A percentile compares a stretch with the other conserved stretches of the same genome.
Conservation (phyloP, 2,113 vertebrate genomes). For the Malurus melanocephalus region DNA sequence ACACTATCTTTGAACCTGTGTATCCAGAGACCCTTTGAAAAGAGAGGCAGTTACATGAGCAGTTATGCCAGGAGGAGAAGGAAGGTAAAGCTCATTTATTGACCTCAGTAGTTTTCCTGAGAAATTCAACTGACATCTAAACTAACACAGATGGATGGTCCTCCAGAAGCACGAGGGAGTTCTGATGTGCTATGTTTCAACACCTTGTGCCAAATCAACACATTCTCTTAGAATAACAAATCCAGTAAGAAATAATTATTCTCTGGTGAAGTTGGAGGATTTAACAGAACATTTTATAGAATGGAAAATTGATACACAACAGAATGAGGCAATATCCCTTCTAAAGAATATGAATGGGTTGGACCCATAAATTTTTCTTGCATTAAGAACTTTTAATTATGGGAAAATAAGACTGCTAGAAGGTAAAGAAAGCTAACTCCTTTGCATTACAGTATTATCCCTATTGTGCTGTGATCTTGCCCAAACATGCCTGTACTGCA, state of each 20-base stretch:
- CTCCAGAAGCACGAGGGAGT: not conserved
- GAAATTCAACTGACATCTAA: not conserved
- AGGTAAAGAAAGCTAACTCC: not conserved
- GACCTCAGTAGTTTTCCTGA: not conserved
- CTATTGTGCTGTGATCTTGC: not conserved
- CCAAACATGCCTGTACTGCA: not conserved
- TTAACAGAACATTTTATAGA: not conserved
- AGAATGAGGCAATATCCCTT: not conserved
- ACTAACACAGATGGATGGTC: not conserved
- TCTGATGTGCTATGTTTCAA: not conserved
- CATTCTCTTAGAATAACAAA: not conserved
- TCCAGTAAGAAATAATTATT: not conserved
- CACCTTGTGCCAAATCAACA: not conserved
- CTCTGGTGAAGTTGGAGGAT: not conserved
- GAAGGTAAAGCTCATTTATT: not conserved
- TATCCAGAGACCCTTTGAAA: not conserved
- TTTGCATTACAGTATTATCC: not conserved
- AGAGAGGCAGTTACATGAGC: not conserved
- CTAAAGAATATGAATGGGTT: not conserved
- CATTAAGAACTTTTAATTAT: not conserved
- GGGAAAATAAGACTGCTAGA: not conserved
- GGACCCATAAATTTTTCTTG: not conserved
- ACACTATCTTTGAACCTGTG: not conserved
- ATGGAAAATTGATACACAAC: not conserved
- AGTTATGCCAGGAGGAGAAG: not conserved